phyloP scores from a whole-genome alignment of 2,888 invertebrate genomes.

The Scaptomyza cyrtandrae region DNA sequence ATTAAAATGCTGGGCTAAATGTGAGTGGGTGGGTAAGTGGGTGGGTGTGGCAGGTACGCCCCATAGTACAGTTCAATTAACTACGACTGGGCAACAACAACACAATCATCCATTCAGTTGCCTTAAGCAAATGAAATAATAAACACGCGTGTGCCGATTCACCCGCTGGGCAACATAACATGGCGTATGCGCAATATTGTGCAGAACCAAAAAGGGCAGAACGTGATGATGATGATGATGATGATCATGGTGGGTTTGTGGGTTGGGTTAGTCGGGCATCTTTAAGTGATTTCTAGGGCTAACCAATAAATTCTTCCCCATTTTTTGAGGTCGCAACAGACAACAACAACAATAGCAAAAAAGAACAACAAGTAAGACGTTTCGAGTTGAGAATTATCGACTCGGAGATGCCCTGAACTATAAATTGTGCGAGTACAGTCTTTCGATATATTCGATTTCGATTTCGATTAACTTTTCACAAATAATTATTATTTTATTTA shows the following conservation, averaged over 20 bases:
- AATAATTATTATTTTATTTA: too few relatives aligned
- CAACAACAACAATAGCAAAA: background rate
- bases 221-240: background rate
- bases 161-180: conserved; percentile 17
- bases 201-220: background rate
- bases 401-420: too few relatives aligned
- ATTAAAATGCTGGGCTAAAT: conserved; percentile 10
- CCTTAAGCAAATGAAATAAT: conserved; percentile 57
- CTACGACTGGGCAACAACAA: background rate
- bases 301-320: background rate
- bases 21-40: background rate
- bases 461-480: too few relatives aligned
- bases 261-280: conserved; percentile 14
- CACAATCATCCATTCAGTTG: background rate
- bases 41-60: conserved; percentile 18
- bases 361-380: background rate
- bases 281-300: conserved; percentile 37
- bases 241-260: conserved; percentile 11
- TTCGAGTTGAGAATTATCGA: too few relatives aligned
- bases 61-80: conserved; percentile 50
- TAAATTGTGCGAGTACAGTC: too few relatives aligned
- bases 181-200: conserved; percentile 54
- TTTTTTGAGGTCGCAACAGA: background rate
- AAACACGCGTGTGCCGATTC: conserved; percentile 18
- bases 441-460: too few relatives aligned